phyloP scores from a whole-genome alignment of 2,113 vertebrate genomes.

The Megaceryle torquata region DNA sequence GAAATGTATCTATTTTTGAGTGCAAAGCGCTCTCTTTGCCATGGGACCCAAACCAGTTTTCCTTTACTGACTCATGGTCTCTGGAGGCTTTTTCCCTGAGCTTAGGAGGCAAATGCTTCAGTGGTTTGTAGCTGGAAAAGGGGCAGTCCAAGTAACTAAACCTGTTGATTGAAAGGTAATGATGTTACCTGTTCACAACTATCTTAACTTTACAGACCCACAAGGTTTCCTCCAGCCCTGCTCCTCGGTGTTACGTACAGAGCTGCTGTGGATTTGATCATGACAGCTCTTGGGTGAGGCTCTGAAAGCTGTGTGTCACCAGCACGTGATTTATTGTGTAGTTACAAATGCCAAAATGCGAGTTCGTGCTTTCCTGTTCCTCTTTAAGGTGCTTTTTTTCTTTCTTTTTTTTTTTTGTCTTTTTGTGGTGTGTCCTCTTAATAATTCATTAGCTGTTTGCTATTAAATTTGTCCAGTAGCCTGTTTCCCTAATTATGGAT shows the following conservation, averaged over 20 bases:
- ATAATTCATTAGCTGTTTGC: neutral
- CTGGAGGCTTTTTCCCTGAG: constrained; percentile 43
- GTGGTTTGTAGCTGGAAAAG: neutral
- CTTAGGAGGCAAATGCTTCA: neutral
- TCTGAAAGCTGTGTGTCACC: neutral
- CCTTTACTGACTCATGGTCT: constrained; percentile 40
- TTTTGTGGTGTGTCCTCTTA: neutral
- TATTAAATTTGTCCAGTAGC: neutral
- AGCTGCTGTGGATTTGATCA: neutral
- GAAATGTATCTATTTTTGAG: constrained; percentile 65
- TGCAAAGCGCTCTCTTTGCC: constrained; percentile 31
- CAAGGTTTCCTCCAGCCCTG: neutral
- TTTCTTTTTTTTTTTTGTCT: neutral
- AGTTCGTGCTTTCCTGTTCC: constrained; percentile 18
- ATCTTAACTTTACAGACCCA: neutral
- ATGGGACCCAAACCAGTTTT: constrained; percentile 57
- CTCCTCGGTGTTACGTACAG: neutral
- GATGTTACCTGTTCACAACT: neutral
- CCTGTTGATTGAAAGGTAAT: neutral
- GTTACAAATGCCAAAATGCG: constrained; percentile 8
- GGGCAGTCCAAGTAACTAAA: neutral
- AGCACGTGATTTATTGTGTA: constrained; percentile 8
- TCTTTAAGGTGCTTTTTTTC: neutral
- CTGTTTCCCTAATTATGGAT: neutral
- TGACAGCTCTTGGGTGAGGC: constrained; percentile 2